phyloP scores from a whole-genome alignment of 2,797 vertebrate species.

The Centropyge bicolor region DNA sequence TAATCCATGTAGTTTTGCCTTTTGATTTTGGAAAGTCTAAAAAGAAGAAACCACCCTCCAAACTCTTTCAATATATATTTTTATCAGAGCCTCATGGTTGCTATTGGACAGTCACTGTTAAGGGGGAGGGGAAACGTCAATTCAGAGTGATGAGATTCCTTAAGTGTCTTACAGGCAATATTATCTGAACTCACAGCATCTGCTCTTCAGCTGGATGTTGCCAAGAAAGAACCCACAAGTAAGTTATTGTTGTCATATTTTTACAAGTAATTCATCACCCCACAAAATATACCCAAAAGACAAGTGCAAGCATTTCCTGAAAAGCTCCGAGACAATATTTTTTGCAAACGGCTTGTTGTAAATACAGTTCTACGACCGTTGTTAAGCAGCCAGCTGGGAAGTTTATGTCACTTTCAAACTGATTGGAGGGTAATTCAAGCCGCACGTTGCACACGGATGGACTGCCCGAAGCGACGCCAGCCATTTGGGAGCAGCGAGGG shows the following conservation, averaged over 20 bases:
- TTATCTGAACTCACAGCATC: slow-evolving; percentile 27
- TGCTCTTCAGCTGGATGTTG: slow-evolving; percentile 25
- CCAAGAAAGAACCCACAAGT: slow-evolving; percentile 33
- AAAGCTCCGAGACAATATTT: slow-evolving; percentile 35
- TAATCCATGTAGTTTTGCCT: too few relatives aligned
- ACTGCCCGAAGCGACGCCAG: slow-evolving; percentile 44
- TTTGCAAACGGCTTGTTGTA: slow-evolving; percentile 33
- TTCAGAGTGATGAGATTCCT: not conserved
- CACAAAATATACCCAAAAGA: slow-evolving; percentile 35
- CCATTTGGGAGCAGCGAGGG: slow-evolving; percentile 66
- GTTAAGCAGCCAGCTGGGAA: slow-evolving; percentile 52
- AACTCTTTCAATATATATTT: too few relatives aligned
- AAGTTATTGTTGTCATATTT: slow-evolving; percentile 28
- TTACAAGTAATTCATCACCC: slow-evolving; percentile 33
- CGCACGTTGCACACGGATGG: slow-evolving; percentile 44
- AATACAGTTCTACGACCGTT: slow-evolving; percentile 59
- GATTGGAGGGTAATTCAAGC: slow-evolving; percentile 50
- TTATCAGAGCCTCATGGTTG: not conserved
- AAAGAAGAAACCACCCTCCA: too few relatives aligned
- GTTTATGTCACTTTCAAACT: slow-evolving; percentile 59
- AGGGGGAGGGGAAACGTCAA: not conserved
- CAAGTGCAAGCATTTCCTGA: slow-evolving; percentile 8
- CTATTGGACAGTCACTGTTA: not conserved
- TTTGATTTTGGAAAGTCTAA: too few relatives aligned
- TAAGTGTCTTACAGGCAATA: slow-evolving; percentile 6